Evolutionary conservation across 2,888 invertebrate genomes (phyloP).

Genomic region (Ophraella communa): DNA sequence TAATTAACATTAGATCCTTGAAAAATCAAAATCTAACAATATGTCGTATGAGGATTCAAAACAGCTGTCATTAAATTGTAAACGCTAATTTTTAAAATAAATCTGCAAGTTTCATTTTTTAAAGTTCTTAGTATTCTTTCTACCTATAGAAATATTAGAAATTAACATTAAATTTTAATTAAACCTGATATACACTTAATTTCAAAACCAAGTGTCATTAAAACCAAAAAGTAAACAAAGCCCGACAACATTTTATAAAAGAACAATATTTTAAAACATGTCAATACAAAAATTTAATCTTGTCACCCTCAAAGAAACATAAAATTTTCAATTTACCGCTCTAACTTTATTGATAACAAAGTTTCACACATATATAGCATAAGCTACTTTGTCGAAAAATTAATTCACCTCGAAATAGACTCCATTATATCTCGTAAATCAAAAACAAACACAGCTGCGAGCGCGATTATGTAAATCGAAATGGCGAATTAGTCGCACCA

Average conservation of each 20-base stretch:
- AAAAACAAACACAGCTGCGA: slow-evolving; percentile 44
- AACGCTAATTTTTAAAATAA: too few relatives aligned
- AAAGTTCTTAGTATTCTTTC: too few relatives aligned
- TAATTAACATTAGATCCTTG: too few relatives aligned
- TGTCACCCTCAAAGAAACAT: neutral
- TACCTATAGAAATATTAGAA: too few relatives aligned
- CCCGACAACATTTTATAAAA: neutral
- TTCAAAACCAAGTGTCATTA: too few relatives aligned
- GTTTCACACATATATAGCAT: slow-evolving; percentile 1
- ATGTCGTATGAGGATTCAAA: too few relatives aligned
- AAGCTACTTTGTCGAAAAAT: slow-evolving; percentile 27
- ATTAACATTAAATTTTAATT: too few relatives aligned
- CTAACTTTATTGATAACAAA: neutral
- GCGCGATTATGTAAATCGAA: slow-evolving; percentile 47
- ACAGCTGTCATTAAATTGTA: too few relatives aligned
- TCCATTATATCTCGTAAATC: slow-evolving; percentile 37
- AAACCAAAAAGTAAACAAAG: too few relatives aligned
- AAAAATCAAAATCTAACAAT: too few relatives aligned
- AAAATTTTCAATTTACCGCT: neutral
- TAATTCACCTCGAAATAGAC: slow-evolving; percentile 25
- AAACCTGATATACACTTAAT: too few relatives aligned
- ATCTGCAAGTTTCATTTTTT: too few relatives aligned
- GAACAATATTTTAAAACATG: neutral
- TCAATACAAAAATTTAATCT: neutral
- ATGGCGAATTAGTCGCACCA: slow-evolving; percentile 49